Conservation (phyloP, 2,888 invertebrate genomes). For the Pelosia muscerda region DNA sequence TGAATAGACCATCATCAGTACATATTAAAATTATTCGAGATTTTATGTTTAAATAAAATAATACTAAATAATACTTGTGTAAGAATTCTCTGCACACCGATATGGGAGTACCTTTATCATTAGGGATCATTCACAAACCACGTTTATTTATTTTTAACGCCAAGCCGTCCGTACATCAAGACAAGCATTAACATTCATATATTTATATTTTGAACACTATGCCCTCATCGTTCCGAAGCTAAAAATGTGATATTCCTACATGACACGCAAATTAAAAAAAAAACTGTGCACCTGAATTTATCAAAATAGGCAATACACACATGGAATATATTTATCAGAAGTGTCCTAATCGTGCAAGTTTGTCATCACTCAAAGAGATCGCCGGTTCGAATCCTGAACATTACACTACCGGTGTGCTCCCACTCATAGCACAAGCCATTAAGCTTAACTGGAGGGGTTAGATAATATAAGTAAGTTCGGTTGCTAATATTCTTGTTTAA, state of each 20-base stretch:
- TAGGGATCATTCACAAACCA: conserved; percentile 26
- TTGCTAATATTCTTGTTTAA: too few relatives aligned
- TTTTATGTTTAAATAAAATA: conserved; percentile 16
- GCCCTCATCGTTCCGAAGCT: conserved; percentile 27
- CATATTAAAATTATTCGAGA: conserved; percentile 16
- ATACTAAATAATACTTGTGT: conserved; percentile 25
- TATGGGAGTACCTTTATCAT: neutral
- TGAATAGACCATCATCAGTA: conserved; percentile 6
- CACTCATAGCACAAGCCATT: too few relatives aligned
- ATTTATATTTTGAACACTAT: conserved; percentile 52
- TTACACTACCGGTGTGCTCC: too few relatives aligned
- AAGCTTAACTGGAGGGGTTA: too few relatives aligned
- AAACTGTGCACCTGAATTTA: neutral
- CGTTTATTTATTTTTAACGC: conserved; percentile 47
- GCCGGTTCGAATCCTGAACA: too few relatives aligned
- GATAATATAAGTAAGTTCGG: too few relatives aligned
- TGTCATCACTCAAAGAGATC: too few relatives aligned
- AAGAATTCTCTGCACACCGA: conserved; percentile 15
- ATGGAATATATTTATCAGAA: neutral
- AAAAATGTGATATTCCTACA: conserved; percentile 20
- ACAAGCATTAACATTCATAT: conserved; percentile 52
- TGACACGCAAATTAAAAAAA: neutral
- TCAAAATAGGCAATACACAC: neutral
- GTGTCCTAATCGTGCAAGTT: too few relatives aligned
- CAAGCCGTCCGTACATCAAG: conserved; percentile 32